phyloP scores from a whole-genome alignment of 2,797 vertebrate species.

The Mico argentatus region DNA sequence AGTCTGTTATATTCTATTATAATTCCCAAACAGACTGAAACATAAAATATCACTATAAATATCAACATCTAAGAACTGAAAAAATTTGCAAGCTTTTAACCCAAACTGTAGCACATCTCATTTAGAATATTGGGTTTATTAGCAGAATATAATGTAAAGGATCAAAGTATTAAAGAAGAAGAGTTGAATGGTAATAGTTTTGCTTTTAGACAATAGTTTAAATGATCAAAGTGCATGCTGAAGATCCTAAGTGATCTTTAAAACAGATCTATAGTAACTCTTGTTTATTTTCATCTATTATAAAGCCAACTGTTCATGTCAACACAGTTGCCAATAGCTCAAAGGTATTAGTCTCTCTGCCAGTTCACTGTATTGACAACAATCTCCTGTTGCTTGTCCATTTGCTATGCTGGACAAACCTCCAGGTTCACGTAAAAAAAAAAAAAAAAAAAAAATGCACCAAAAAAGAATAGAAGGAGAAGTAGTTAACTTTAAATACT shows the following conservation, averaged over 20 bases:
- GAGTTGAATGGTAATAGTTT: neutral
- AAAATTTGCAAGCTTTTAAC: neutral
- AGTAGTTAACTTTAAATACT: neutral
- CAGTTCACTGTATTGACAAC: slow-evolving; percentile 47
- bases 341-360: slow-evolving; percentile 62
- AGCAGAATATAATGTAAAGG: neutral
- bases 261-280: neutral
- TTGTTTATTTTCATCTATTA: neutral
- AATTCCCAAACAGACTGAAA: neutral
- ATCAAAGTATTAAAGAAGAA: neutral
- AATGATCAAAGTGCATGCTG: neutral
- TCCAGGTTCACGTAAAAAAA: neutral
- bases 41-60: neutral
- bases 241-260: neutral
- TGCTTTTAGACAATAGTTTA: neutral
- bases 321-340: neutral
- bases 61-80: neutral
- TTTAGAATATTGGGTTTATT: neutral
- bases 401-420: slow-evolving; percentile 52
- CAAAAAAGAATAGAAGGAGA: neutral
- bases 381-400: slow-evolving; percentile 59
- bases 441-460: neutral
- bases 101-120: neutral
- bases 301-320: neutral
- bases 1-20: neutral